Evolutionary conservation across 2,113 vertebrate species (phyloP).

Genomic region (Bubo blakistoni): DNA sequence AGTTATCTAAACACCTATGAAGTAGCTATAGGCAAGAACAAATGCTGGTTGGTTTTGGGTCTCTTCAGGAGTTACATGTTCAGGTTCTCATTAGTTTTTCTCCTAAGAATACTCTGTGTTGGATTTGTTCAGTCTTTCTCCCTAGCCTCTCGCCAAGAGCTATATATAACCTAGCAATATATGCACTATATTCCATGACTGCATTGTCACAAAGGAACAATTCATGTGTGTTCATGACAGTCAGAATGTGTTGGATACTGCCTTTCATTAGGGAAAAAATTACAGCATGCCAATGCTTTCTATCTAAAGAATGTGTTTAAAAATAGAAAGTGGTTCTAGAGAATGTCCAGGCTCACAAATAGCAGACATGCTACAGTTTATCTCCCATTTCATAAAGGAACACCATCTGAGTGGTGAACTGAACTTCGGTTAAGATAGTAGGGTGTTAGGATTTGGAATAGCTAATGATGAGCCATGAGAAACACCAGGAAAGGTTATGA

Average conservation of each 20-base stretch:
- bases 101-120: not conserved
- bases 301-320: constrained; percentile 27
- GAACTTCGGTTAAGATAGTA: constrained; percentile 23
- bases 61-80: not conserved
- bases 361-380: constrained; percentile 12
- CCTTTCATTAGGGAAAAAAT: constrained; percentile 3
- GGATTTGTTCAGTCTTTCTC: not conserved
- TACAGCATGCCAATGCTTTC: not conserved
- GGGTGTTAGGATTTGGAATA: constrained; percentile 18
- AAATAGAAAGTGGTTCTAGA: constrained; percentile 53
- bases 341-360: constrained; percentile 38
- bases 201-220: not conserved
- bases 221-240: not conserved
- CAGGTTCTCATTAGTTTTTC: not conserved
- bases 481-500: not conserved
- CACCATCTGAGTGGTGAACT: not conserved
- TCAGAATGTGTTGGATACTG: not conserved
- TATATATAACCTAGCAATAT: not conserved
- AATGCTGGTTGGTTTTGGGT: not conserved
- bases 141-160: not conserved
- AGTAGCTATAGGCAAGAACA: not conserved
- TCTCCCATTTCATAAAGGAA: not conserved
- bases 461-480: not conserved
- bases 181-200: not conserved
- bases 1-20: not conserved